Percentiles rank a stretch among this genome's conserved stretches.
phyloP scores from a whole-genome alignment of 2,888 invertebrate species.

The Macrostomum cliftonense region DNA sequence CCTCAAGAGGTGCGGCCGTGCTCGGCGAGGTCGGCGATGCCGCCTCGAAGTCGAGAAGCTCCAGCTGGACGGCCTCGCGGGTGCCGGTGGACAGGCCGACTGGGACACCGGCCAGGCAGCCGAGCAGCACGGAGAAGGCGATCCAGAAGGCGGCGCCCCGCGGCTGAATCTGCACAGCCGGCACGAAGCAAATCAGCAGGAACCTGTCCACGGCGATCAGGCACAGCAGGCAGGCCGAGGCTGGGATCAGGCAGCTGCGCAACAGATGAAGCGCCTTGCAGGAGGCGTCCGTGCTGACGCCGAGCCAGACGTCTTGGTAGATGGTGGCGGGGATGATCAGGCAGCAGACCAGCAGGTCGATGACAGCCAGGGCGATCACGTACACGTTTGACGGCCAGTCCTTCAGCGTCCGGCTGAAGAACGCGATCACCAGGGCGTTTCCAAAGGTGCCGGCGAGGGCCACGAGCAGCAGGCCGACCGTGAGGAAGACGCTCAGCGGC shows the following conservation, averaged over 20 bases:
- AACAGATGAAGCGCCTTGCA: slow-evolving; percentile 20
- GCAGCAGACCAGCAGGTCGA: slow-evolving; percentile 20
- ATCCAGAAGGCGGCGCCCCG: slow-evolving; percentile 14
- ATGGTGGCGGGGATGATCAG: slow-evolving; percentile 21
- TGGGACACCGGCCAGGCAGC: slow-evolving; percentile 17
- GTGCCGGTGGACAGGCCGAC: slow-evolving; percentile 18
- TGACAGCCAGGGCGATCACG: slow-evolving; percentile 19
- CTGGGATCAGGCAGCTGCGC: slow-evolving; percentile 17
- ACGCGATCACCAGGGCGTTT: slow-evolving; percentile 20
- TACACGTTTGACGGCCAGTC: slow-evolving; percentile 18
- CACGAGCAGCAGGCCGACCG: slow-evolving; percentile 1
- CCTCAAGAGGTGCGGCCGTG: neutral
- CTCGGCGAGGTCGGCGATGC: slow-evolving; percentile 14
- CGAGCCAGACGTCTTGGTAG: slow-evolving; percentile 17
- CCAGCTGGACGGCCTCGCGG: slow-evolving; percentile 9
- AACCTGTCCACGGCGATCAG: slow-evolving; percentile 24
- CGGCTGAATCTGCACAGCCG: slow-evolving; percentile 12
- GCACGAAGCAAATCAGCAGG: slow-evolving; percentile 19
- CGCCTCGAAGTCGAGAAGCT: slow-evolving; percentile 15
- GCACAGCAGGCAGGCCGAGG: slow-evolving; percentile 20
- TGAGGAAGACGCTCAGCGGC: neutral
- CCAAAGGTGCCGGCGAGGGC: neutral
- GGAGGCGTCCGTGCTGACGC: slow-evolving; percentile 16
- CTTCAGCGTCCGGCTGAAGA: slow-evolving; percentile 28
- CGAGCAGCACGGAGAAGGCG: slow-evolving; percentile 13